Evolutionary conservation across 2,888 invertebrate genomes (phyloP), one percentile per base, ranked within the genome.

Genomic region (Girardia tigrina): DNA sequence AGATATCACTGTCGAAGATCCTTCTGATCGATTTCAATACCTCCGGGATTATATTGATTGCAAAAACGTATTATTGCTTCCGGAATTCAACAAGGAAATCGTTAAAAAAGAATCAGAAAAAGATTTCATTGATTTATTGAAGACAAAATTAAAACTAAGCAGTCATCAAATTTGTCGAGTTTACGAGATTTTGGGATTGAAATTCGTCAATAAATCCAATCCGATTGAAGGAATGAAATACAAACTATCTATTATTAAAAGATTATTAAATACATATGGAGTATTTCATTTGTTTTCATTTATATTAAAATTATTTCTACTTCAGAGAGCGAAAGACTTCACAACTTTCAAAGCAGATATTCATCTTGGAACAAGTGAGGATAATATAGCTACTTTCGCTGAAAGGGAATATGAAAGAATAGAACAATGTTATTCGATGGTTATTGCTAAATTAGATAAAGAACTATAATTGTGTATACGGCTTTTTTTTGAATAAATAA

Each of bases 1-100:
- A 76, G 90, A 90, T 81, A 88, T 90, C 69, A 89, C 90, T 82
- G 89, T 95, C 28, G 98, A 98, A 85, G 94, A 93, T 84, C 94
- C 97, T 0, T 94, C 94, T 0, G 89, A 90, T 78, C 89, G 90
- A 75, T 97, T 95, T 81, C 90, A 91, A 82, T 87, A 90, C 76
- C 87, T 97, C 78, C 88, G 97, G 79, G 95, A 97, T 85, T 92
- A 88, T 84, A 89, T 94, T 0, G 94, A 95, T 82, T 36, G 70
- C 29, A 26, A 26, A 28, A 69, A 77, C 8, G 16, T 56, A 12
- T n/a, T 23, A 1, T 4, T 14, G 14, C 84, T 94, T 42, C 86
- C 88, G n/a, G 87, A 88, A 74, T 94, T 90, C 81, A 85, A 88
- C 42, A 85, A 87, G 12, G 87, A 87, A 0, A 87, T 87, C 77